These are phyloP conservation scores for Oscheius sp. DNA, from an alignment of 2,888 invertebrate species.

Conservation along the genomic window DNA sequence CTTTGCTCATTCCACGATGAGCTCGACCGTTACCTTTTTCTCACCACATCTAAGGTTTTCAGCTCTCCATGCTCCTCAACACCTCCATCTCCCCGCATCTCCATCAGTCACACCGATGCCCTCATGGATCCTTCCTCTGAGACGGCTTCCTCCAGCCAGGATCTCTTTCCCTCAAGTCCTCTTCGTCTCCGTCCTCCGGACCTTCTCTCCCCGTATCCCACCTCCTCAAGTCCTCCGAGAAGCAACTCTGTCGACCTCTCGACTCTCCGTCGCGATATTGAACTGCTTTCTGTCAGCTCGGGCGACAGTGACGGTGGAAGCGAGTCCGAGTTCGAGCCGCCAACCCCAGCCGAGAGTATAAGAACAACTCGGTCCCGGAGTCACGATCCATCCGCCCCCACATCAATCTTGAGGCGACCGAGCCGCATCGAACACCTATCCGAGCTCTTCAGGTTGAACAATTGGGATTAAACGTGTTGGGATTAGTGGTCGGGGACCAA, in stretches of 20 bases:
- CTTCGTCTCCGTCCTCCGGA: slow-evolving; percentile 54
- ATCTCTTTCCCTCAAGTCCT: slow-evolving; percentile 44
- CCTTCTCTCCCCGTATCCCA: slow-evolving; percentile 56
- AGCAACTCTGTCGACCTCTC: slow-evolving; percentile 72
- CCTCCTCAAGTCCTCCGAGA: slow-evolving; percentile 64
- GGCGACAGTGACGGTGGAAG: slow-evolving; percentile 65
- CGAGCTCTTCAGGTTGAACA: slow-evolving; percentile 68
- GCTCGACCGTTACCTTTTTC: background rate
- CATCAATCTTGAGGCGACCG: slow-evolving; percentile 64
- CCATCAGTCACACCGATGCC: slow-evolving; percentile 53
- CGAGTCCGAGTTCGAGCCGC: slow-evolving; percentile 64
- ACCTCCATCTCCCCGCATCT: slow-evolving; percentile 47
- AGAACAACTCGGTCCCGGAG: slow-evolving; percentile 67
- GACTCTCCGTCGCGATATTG: slow-evolving; percentile 69
- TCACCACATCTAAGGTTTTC: slow-evolving; percentile 7
- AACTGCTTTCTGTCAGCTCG: slow-evolving; percentile 67
- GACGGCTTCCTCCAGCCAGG: slow-evolving; percentile 42
- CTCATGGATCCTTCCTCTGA: slow-evolving; percentile 46
- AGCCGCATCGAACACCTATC: slow-evolving; percentile 71
- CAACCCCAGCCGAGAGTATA: slow-evolving; percentile 70
- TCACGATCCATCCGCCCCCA: slow-evolving; percentile 68
- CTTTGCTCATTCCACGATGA: too few relatives aligned
- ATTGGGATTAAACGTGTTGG: background rate
- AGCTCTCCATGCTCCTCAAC: slow-evolving; percentile 56
- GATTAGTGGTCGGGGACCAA: background rate